A percentile compares a stretch with the other conserved stretches of the same genome.
Evolutionary conservation across 2,888 invertebrate genomes (phyloP).

Genomic region (Lycia hirtaria): DNA sequence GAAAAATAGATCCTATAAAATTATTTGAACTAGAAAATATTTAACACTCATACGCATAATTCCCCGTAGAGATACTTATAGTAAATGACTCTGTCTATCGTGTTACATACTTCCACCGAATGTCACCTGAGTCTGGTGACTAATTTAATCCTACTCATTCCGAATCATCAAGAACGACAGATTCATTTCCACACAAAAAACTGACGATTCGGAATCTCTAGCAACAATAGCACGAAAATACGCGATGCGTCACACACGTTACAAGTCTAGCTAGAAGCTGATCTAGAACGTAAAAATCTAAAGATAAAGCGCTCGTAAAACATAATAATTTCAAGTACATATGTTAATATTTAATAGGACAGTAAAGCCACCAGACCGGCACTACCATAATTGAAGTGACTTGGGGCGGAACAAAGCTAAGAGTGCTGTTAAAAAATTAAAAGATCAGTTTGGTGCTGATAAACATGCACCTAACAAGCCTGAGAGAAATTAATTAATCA

Average conservation of each 20-base stretch:
- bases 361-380: constrained; percentile 72
- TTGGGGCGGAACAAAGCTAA: constrained; percentile 29
- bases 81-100: constrained; percentile 6
- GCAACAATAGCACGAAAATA: constrained; percentile 30
- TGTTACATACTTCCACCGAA: constrained; percentile 4
- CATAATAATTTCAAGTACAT: constrained; percentile 47
- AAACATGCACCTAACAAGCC: constrained; percentile 28
- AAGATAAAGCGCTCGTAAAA: constrained; percentile 38
- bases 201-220: constrained; percentile 12
- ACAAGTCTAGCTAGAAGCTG: constrained; percentile 18
- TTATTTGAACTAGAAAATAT: too few relatives aligned
- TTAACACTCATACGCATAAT: too few relatives aligned
- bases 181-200: constrained; percentile 26
- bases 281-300: constrained; percentile 34
- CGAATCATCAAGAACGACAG: constrained; percentile 15
- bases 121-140: constrained; percentile 17
- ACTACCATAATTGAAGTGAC: constrained; percentile 58
- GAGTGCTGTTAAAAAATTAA: constrained; percentile 58
- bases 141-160: constrained; percentile 17
- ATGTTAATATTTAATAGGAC: constrained; percentile 75
- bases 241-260: constrained; percentile 21
- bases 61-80: background rate
- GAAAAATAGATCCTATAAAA: too few relatives aligned
- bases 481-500: constrained; percentile 31
- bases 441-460: constrained; percentile 50